Evolutionary conservation across 2,888 invertebrate genomes (phyloP), one percentile per base, ranked within the genome.

Genomic region (Hyalella azteca): DNA sequence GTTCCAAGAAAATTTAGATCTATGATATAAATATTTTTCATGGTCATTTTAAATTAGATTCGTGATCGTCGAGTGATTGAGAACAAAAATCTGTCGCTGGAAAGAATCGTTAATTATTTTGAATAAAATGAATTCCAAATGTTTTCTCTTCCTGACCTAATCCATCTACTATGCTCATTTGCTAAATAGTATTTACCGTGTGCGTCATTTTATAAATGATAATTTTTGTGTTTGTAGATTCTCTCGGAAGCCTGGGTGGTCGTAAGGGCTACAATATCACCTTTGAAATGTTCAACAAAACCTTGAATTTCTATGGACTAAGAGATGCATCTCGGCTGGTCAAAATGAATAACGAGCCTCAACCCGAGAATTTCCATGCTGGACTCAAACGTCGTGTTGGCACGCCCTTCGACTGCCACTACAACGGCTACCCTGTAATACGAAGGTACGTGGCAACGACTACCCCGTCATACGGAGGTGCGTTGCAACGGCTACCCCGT

Each of bases 341-440:
- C 54, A 0, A 11, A 1, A 22, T 54, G 54, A 26, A 26, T 29
- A 1, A 22, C 19, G 26, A 22, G 7, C 26, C 54, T 19, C 54
- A 54, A 7, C 54, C 7, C 54, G 7, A 9, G 26, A 54, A 54
- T 29, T 54, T 29, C 54, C 54, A 54, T n/a, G 50, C 50, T 19
- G 50, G 50, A 22, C n/a, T 50, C 50, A 50, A 22, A 19, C 1
- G 3, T 26, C 11, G 19, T 2, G 66, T 66, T 1, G 19, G 36
- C 66, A n/a, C 36, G 36, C 66, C 66, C 36, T 66, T 36, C 4
- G 39, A 66, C 66, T 66, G 66, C 36, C 66, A 66, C 36, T n/a
- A 66, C 66, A 66, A 36, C 66, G 66, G 66, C 36, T 66, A 66
- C 39, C 66, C 66, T 29, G 66, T 66, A 19, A 66, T 66, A 7